phyloP scores from a whole-genome alignment of 2,113 vertebrate species.

The Thamnaconus septentrionalis region DNA sequence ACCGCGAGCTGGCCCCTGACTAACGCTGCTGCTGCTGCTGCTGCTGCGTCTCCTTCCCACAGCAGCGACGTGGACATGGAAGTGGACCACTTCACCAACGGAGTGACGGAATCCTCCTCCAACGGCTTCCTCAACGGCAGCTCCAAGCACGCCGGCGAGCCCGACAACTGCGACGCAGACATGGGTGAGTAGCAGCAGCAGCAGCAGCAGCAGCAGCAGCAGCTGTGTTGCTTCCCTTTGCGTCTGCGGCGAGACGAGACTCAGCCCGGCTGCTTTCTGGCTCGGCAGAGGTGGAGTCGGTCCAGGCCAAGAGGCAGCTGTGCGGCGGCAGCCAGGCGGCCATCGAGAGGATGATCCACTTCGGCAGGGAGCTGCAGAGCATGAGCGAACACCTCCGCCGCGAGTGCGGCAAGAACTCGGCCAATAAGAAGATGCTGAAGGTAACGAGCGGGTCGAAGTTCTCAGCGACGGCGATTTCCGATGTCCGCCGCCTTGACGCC shows the following conservation, averaged over 20 bases:
- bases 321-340: constrained; percentile 97
- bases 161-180: constrained; percentile 95
- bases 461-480: not conserved
- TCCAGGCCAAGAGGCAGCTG: constrained; percentile 90
- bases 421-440: constrained; percentile 98
- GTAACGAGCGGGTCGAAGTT: constrained; percentile 55
- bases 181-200: constrained; percentile 83
- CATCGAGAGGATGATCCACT: constrained; percentile 98
- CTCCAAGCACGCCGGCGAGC: constrained; percentile 89
- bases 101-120: constrained; percentile 92
- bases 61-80: constrained; percentile 98
- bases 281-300: constrained; percentile 89
- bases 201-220: not conserved
- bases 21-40: not conserved
- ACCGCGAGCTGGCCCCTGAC: no score
- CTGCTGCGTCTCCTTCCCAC: not conserved
- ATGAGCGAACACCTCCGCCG: constrained; percentile 97
- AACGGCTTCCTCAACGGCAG: constrained; percentile 98
- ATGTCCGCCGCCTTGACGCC: not conserved
- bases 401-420: constrained; percentile 94
- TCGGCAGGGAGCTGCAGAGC: constrained; percentile 94
- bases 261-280: not conserved
- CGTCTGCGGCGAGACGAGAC: not conserved
- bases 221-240: no score
- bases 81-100: constrained; percentile 97